These are phyloP conservation scores for Prionailurus viverrinus DNA, from an alignment of 2,113 vertebrate genomes.

Conservation along the genomic window DNA sequence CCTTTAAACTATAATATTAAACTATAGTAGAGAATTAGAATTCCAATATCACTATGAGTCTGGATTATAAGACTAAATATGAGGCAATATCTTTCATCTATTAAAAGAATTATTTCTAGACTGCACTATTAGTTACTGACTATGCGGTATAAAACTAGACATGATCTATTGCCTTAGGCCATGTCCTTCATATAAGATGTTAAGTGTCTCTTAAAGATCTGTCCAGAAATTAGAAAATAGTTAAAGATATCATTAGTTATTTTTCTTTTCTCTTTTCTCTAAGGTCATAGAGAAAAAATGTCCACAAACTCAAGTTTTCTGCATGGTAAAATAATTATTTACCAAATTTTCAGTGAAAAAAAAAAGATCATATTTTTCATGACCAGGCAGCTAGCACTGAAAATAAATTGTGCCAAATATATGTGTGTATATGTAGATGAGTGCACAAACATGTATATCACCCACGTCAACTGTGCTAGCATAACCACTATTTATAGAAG, in stretches of 20 bases:
- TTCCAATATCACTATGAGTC: background rate
- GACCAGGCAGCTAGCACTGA: background rate
- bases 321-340: background rate
- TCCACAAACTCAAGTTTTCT: background rate
- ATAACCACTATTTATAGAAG: background rate
- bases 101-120: slow-evolving; percentile 31
- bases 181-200: background rate
- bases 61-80: background rate
- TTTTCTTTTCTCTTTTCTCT: background rate
- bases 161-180: background rate
- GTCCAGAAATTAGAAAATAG: background rate
- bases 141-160: background rate
- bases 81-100: background rate
- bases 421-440: background rate
- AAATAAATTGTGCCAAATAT: background rate
- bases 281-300: background rate
- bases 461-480: background rate
- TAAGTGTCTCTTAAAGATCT: background rate
- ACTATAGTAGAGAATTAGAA: background rate
- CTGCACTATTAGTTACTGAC: background rate
- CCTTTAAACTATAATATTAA: background rate
- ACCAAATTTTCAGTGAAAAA: background rate
- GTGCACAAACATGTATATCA: background rate
- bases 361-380: background rate
- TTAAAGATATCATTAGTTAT: background rate